A percentile compares a stretch with the other conserved stretches of the same genome.
Evolutionary conservation across 2,797 vertebrate genomes (phyloP).

Genomic region (Bradypodion pumilum): DNA sequence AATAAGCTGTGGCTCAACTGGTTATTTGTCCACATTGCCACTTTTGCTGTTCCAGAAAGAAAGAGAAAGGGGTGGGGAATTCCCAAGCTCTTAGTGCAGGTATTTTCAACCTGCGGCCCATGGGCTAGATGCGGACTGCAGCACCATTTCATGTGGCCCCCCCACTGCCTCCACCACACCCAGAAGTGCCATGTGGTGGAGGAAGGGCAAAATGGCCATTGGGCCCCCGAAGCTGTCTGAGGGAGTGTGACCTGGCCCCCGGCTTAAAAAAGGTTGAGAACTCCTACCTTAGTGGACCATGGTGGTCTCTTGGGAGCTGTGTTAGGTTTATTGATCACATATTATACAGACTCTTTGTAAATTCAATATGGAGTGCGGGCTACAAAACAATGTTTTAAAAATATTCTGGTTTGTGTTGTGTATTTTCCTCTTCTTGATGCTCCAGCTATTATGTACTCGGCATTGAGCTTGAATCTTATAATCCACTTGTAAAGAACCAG

Average conservation of each 20-base stretch:
- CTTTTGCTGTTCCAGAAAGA: not conserved
- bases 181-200: no score
- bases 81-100: no score
- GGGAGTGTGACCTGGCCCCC: no score
- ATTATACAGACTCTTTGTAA: not conserved
- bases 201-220: no score
- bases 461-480: slow-evolving; percentile 76
- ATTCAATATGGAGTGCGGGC: not conserved
- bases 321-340: not conserved
- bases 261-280: no score
- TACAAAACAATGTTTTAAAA: not conserved
- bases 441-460: slow-evolving; percentile 78
- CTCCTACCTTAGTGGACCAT: no score
- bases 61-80: not conserved
- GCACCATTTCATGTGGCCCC: no score
- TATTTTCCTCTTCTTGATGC: slow-evolving; percentile 18
- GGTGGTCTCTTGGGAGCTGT: no score
- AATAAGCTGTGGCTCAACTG: not conserved
- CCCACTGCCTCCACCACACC: no score
- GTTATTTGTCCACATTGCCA: not conserved
- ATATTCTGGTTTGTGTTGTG: not conserved
- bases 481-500: slow-evolving; percentile 69
- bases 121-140: no score
- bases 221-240: no score
- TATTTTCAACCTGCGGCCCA: no score